Base-by-base conservation (phyloP, 1,140 invertebrate species). In the Rhizoglyphus robini region DNA sequence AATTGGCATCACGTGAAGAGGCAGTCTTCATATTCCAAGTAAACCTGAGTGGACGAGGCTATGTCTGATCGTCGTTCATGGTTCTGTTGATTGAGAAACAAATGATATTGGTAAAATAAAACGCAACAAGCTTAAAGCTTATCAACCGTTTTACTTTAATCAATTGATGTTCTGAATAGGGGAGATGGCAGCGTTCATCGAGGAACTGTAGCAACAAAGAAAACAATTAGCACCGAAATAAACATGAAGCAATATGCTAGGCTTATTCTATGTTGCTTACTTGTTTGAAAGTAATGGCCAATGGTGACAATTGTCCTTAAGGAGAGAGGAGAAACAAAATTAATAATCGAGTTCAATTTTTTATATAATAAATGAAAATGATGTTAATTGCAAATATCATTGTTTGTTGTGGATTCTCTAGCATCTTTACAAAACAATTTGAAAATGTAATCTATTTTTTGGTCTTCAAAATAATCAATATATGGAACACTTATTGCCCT, bases 21-120 rank as follows among this genome's bases (percentile, higher is more conserved):
- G 96, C 99, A 36, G 96, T 99, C 81, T 99, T 99, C 96, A 99
- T 99, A 73, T 93, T 97, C 96, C 96, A 99, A 46, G 96, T 99
- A 79, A 99, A 99, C 67, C 96, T 85, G 65, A 98, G 80, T 67
- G 94, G 96, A 54, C 94, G 82, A 34, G 94, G 94, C 79, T 97
- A 97, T 64, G 94, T 88, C 73, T 91, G 87, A 74, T 96, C 92
- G 70, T 95, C 90, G 73, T 88, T 87, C 68, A 81, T 82, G 71
- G 83, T 80, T 74, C 80, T 81, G 74, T 25, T 38, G 13, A 11
- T 60, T 60, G 3, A 51, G 23, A 62, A 30, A 27, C 18, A 20
- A 60, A 15, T n/a, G 23, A 41, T 34, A 29, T 63, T 63, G 30
- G 38, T n/a, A 13, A 34, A 51, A n/a, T 30, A 18, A 27, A 18